These are phyloP conservation scores for Cylloceria caligata DNA, from an alignment of 2,888 invertebrate species.

Conservation along the genomic window DNA sequence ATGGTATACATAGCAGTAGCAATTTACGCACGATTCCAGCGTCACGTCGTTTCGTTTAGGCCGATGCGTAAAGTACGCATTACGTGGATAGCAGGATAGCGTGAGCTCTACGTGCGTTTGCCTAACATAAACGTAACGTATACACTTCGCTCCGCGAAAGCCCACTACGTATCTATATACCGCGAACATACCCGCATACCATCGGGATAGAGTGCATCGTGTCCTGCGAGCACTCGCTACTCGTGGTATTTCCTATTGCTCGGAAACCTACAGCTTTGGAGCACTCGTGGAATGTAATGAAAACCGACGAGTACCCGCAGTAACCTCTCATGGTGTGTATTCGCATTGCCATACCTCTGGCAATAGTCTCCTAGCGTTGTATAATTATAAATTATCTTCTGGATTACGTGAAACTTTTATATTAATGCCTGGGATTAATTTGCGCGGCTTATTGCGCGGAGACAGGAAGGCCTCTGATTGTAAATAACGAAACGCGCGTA, in stretches of 20 bases:
- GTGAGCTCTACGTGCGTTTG: slow-evolving; percentile 40
- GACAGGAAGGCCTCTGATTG: slow-evolving; percentile 12
- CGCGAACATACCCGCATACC: neutral
- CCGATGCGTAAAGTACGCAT: slow-evolving; percentile 53
- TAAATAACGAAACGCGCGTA: neutral
- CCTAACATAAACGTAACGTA: slow-evolving; percentile 54
- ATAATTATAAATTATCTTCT: slow-evolving; percentile 53
- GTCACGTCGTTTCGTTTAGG: slow-evolving; percentile 51
- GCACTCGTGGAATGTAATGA: slow-evolving; percentile 50
- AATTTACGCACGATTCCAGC: neutral
- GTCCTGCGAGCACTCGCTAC: slow-evolving; percentile 11
- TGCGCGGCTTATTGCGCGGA: slow-evolving; percentile 32
- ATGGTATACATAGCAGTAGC: neutral
- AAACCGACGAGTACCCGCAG: slow-evolving; percentile 18
- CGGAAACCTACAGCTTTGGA: neutral
- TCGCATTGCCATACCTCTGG: neutral
- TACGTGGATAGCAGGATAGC: slow-evolving; percentile 24
- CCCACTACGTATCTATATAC: neutral
- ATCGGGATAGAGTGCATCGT: neutral
- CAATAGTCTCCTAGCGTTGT: neutral
- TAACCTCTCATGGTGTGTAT: neutral
- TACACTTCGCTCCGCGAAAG: slow-evolving; percentile 16
- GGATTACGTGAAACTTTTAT: slow-evolving; percentile 41
- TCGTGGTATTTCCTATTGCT: slow-evolving; percentile 32
- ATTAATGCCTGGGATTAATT: slow-evolving; percentile 42